Evolutionary conservation across 2,888 invertebrate species (phyloP).

Genomic region (Drosophila heteroneura): DNA sequence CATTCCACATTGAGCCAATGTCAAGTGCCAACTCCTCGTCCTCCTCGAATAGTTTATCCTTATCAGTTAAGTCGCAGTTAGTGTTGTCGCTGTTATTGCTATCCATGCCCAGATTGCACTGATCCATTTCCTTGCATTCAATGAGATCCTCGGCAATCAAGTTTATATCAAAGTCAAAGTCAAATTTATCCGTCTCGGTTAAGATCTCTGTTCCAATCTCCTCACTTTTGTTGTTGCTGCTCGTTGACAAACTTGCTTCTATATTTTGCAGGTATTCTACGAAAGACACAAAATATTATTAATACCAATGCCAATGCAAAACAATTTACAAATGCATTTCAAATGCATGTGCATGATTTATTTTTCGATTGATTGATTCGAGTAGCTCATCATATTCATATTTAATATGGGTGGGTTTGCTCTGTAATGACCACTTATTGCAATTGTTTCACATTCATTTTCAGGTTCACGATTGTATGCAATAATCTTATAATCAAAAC

Average conservation of each 20-base stretch:
- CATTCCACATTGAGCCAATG: constrained; percentile 36
- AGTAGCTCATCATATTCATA: not conserved
- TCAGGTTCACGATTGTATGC: constrained; percentile 4
- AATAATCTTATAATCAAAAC: not conserved
- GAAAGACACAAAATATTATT: constrained; percentile 48
- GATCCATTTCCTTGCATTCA: constrained; percentile 65
- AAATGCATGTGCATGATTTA: constrained; percentile 13
- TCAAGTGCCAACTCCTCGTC: constrained; percentile 49
- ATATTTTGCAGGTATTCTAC: constrained; percentile 82
- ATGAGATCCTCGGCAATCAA: constrained; percentile 75
- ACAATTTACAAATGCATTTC: not conserved
- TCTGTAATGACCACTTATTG: constrained; percentile 22
- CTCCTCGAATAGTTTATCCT: constrained; percentile 12
- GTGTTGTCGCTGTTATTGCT: constrained; percentile 47
- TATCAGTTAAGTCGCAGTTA: constrained; percentile 39
- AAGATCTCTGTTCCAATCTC: constrained; percentile 68
- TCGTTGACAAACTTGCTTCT: constrained; percentile 71
- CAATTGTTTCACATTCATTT: not conserved
- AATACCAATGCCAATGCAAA: constrained; percentile 25
- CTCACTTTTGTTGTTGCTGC: constrained; percentile 60
- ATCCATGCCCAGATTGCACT: constrained; percentile 56
- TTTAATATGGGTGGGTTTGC: not conserved
- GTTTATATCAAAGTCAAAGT: constrained; percentile 83
- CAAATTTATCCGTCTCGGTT: constrained; percentile 71
- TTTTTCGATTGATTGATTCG: not conserved